Percentiles rank a stretch among this genome's conserved stretches.
These are phyloP conservation scores for Ashinkailepas kermadecensis DNA, from an alignment of 2,888 invertebrate species.

Conservation along the genomic window DNA sequence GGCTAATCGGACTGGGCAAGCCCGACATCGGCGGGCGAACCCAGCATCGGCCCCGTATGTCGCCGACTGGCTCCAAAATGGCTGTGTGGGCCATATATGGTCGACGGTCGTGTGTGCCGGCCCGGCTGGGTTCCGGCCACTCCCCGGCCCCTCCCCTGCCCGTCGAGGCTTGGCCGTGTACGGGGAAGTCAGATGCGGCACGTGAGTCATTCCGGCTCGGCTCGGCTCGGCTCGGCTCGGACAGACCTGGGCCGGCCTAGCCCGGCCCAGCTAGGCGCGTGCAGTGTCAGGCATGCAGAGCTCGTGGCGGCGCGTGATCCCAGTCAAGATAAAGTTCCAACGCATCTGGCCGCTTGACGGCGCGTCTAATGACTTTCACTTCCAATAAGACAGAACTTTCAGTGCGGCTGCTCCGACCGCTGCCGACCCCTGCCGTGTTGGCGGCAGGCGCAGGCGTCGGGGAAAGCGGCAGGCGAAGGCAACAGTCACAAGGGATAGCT, in stretches of 20 bases:
- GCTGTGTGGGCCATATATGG: not conserved
- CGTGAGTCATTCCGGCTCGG: no score
- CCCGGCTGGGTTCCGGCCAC: not conserved
- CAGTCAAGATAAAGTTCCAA: not conserved
- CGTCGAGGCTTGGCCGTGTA: no score
- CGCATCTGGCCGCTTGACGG: not conserved
- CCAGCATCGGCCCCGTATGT: not conserved
- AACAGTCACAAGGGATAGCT: no score
- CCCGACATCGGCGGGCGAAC: no score
- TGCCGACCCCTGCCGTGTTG: no score
- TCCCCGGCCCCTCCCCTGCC: not conserved
- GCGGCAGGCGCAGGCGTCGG: not conserved
- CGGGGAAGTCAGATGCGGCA: no score
- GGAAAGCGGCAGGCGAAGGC: not conserved
- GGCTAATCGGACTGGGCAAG: no score
- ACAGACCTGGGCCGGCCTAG: not conserved
- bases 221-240: not conserved
- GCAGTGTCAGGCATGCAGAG: not conserved
- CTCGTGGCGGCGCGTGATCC: conserved; percentile 6
- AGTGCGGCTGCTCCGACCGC: not conserved
- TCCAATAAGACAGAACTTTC: conserved; percentile 6
- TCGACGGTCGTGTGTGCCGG: not conserved
- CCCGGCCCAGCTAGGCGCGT: not conserved
- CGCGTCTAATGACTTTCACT: conserved; percentile 16
- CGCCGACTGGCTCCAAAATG: not conserved